A percentile compares a stretch with the other conserved stretches of the same genome.
Conservation (phyloP, 2,888 invertebrate species). For the Dioctria linearis region DNA sequence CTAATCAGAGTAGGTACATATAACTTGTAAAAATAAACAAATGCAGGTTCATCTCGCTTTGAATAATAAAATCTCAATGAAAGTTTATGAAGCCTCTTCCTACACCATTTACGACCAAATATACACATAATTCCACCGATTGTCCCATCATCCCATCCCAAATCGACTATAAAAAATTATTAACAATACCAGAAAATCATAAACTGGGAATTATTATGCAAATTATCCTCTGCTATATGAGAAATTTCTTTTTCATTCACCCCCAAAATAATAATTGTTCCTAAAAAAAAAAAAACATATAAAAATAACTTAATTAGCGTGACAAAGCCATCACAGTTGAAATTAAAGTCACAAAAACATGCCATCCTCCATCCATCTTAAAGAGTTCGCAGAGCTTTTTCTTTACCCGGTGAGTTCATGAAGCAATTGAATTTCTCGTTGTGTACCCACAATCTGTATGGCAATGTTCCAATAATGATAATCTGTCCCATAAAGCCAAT, state of each 20-base stretch:
- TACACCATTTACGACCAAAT: too few relatives aligned
- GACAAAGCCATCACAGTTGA: background rate
- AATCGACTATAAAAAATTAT: too few relatives aligned
- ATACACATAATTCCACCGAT: too few relatives aligned
- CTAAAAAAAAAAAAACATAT: background rate
- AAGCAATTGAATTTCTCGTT: constrained; percentile 30
- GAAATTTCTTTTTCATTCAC: background rate
- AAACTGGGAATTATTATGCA: too few relatives aligned
- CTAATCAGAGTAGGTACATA: too few relatives aligned
- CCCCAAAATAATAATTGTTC: background rate
- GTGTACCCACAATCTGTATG: constrained; percentile 22
- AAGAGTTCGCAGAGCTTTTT: background rate
- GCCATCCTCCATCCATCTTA: background rate
- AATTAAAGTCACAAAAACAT: background rate
- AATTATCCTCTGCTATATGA: background rate
- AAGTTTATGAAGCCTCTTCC: too few relatives aligned
- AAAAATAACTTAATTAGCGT: background rate
- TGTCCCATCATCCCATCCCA: too few relatives aligned
- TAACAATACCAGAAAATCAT: too few relatives aligned
- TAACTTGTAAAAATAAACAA: too few relatives aligned
- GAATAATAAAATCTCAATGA: too few relatives aligned
- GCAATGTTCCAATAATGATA: constrained; percentile 29
- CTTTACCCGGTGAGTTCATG: background rate
- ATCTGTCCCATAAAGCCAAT: constrained; percentile 33
- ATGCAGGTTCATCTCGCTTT: too few relatives aligned